phyloP scores from a whole-genome alignment of 2,888 invertebrate genomes.

The Melinopterus prodromus region DNA sequence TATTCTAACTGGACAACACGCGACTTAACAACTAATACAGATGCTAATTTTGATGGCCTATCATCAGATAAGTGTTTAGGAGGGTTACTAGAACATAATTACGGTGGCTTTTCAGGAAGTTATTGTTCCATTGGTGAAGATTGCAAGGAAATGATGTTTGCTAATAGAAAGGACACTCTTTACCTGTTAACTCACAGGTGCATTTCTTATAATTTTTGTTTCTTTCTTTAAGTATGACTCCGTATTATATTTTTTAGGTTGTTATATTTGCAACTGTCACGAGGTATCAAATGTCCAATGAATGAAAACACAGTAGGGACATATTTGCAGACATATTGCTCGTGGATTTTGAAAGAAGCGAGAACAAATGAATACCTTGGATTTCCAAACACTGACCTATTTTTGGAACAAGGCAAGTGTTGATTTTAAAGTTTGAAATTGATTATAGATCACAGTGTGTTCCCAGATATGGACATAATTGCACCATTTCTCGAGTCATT shows the following conservation, averaged over 20 bases:
- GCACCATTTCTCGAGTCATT: no score
- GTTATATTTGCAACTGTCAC: conserved; percentile 48
- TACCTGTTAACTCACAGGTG: conserved; percentile 52
- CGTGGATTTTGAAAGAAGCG: conserved; percentile 50
- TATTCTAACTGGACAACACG: conserved; percentile 48
- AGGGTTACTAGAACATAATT: conserved; percentile 46
- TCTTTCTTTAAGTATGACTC: no score
- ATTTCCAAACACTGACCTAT: conserved; percentile 51
- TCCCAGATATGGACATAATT: background rate
- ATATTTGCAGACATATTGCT: conserved; percentile 46
- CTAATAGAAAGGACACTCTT: conserved; percentile 46
- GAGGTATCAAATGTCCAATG: conserved; percentile 33
- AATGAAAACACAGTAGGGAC: background rate
- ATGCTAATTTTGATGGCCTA: conserved; percentile 46
- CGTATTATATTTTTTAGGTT: conserved; percentile 40
- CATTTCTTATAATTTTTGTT: conserved; percentile 7
- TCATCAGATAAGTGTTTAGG: conserved; percentile 48
- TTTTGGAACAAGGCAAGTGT: conserved; percentile 51
- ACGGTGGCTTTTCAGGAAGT: conserved; percentile 26
- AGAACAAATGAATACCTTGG: conserved; percentile 48
- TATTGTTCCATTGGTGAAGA: conserved; percentile 44
- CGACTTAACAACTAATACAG: conserved; percentile 43
- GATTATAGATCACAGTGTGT: background rate
- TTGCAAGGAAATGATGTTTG: conserved; percentile 49
- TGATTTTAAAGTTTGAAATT: background rate